Percentiles rank a stretch among this genome's conserved stretches.
These are phyloP conservation scores for Pocillopora damicornis DNA, from an alignment of 64 coral and sea anemone genomes.

Conservation along the genomic window DNA sequence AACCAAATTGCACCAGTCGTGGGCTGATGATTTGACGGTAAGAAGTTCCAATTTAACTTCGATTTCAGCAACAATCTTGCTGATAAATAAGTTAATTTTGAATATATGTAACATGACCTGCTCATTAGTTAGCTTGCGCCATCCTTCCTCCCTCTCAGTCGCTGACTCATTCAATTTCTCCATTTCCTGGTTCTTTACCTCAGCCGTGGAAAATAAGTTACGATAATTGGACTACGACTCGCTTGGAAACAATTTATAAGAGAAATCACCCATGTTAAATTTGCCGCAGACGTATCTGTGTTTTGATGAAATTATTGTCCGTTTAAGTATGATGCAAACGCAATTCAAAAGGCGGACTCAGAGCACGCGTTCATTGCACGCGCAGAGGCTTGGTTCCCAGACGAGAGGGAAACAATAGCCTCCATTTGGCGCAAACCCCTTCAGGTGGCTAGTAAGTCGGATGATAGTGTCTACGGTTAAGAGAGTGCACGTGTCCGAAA, in stretches of 20 bases:
- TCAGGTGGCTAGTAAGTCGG: too few relatives aligned
- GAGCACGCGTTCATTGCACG: too few relatives aligned
- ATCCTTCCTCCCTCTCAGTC: background rate
- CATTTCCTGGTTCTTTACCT: background rate
- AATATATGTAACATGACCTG: background rate
- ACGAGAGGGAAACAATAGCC: too few relatives aligned
- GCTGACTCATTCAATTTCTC: constrained; percentile 5
- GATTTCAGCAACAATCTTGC: constrained; percentile 12
- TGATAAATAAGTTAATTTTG: background rate
- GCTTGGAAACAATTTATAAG: background rate
- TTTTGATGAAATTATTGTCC: too few relatives aligned
- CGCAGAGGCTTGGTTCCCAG: too few relatives aligned
- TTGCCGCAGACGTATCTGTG: too few relatives aligned
- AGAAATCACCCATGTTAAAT: too few relatives aligned
- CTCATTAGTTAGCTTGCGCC: background rate
- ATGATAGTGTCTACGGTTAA: too few relatives aligned
- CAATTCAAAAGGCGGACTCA: too few relatives aligned
- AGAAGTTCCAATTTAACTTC: constrained; percentile 10
- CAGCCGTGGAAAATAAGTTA: background rate
- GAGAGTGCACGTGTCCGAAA: too few relatives aligned
- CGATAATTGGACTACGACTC: background rate
- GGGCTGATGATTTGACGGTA: background rate
- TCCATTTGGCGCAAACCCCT: too few relatives aligned
- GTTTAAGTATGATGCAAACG: too few relatives aligned
- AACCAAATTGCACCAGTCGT: constrained; percentile 19